Evolutionary conservation across 2,888 invertebrate genomes (phyloP), one percentile per base, ranked within the genome.

Genomic region (Ornithoptera priamus): DNA sequence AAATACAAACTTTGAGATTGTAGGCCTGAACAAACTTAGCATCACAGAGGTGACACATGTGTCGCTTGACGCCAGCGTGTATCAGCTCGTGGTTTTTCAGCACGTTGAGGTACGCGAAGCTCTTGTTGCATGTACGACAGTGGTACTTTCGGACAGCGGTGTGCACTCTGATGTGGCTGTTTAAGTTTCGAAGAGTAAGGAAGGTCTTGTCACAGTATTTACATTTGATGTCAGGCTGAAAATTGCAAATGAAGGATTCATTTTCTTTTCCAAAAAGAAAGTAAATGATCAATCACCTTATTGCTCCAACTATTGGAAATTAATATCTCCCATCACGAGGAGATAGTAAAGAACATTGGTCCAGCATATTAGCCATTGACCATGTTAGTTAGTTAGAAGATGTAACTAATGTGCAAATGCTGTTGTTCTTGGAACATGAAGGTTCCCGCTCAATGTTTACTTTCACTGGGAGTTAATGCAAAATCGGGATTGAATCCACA

Each of bases 81-180:
- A 95, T 95, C 73, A 94, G 89, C 79, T 96, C 95, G 77, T 96
- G 96, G 76, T 95, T 96, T 78, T 94, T 94, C 63, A 96, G 83
- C 77, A 95, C 95, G 75, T 95, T 95, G 74, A 94, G 93, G 57
- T 95, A 95, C 0, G 94, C 94, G 78, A 95, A 95, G 77, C 93
- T 93, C 85, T 95, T 95, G 17, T 94, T 94, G 75, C 95, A 95
- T 5, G 89, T 90, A 61, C 92, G 88, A 75, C 95, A 95, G 72
- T 94, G 91, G 81, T 95, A 94, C 57, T 94, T 94, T 62, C 94
- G 90, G 56, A 90, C 85, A 18, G 94, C 94, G 0, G 92, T 93
- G 79, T 95, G 95, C 0, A 92, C 93, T 62, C 94, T 93, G 53
- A 87, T 88, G 77, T 95, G 95, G 75, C 94, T 94, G 73, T 93